Evolutionary conservation across 2,113 vertebrate species (phyloP), one percentile per base, ranked within the genome.

Genomic region (Alligator mississippiensis): DNA sequence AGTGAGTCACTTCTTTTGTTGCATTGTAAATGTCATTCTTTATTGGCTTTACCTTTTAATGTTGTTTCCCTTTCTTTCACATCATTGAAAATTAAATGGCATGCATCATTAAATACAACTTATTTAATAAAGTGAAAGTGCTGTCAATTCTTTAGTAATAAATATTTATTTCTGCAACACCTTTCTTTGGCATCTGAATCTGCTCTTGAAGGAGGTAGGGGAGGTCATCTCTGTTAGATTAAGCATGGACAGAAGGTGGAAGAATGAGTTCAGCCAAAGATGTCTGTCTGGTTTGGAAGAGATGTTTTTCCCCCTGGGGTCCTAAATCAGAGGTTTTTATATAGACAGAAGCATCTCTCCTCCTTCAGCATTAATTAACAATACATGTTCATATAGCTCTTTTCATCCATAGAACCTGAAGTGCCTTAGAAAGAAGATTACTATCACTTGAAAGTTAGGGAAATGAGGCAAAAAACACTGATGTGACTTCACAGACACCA

Each of bases 1-100:
- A 82, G 91, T 84, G 90, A 90, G 80, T 94, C 1, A 85, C 88
- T 94, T 81, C 81, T 82, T 6, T 17, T 91, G 30, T 78, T 85
- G 62, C 6, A 1, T 21, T 61, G 22, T 87, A 95, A 96, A 94
- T 70, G 27, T 55, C 72, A 88, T 30, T 82, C 89, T 76, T 88
- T 3, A 47, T 87, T 80, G 78, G 78, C n/a, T 88, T 88, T 11
- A 86, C 81, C 80, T 88, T 84, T 77, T 80, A 89, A 82, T 12
- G 28, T n/a, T 59, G 55, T 78, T 93, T 85, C 58, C 66, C 14
- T 70, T 76, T 59, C 85, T 24, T 66, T 24, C 19, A 58, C 85
- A 13, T 15, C 74, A 19, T 61, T 84, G 64, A 85, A 94, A 70
- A 58, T 27, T 30, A 85, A 24, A 25, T 9, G 38, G 6, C 1